Conservation (phyloP, 2,113 vertebrate genomes). For the Scalopus aquaticus region DNA sequence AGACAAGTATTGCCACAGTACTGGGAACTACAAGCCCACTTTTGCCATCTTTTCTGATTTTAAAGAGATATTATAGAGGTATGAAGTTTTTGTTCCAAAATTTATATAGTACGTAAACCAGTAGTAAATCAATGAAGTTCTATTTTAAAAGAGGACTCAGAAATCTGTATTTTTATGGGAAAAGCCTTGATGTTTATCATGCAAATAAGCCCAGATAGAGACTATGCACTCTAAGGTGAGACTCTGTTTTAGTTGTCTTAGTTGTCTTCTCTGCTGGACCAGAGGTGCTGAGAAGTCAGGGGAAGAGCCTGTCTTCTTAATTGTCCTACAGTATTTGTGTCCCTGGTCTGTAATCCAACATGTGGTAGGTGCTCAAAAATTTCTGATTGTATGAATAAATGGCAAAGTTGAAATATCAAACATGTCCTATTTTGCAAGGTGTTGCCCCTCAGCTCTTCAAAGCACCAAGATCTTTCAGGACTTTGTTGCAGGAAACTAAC, state of each 20-base stretch:
- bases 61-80: neutral
- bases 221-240: neutral
- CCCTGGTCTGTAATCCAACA: neutral
- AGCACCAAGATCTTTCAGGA: neutral
- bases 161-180: neutral
- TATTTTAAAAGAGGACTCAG: neutral
- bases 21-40: neutral
- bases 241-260: neutral
- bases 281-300: neutral
- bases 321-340: neutral
- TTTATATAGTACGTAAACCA: too few relatives aligned
- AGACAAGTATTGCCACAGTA: neutral
- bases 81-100: neutral
- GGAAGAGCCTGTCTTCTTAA: neutral
- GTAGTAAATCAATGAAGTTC: too few relatives aligned
- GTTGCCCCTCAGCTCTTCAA: neutral
- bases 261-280: neutral
- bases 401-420: neutral
- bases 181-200: neutral
- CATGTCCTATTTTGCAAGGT: neutral
- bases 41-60: constrained; percentile 33
- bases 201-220: neutral
- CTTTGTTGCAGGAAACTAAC: neutral
- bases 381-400: neutral
- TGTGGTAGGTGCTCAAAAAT: neutral